These are phyloP conservation scores for Lycia hirtaria DNA, from an alignment of 2,888 invertebrate species.

Conservation along the genomic window DNA sequence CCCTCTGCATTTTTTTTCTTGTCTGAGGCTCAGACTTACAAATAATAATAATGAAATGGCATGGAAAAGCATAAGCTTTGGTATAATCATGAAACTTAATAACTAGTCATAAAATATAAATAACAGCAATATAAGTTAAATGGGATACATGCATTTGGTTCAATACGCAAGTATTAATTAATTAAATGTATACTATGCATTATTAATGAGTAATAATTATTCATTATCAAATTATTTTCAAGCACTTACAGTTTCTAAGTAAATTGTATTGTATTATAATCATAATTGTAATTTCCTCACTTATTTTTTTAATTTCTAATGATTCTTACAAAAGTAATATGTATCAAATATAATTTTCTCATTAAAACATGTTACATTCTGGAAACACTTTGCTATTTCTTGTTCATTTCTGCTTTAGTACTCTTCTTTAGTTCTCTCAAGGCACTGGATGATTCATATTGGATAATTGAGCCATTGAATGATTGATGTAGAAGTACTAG, in stretches of 20 bases:
- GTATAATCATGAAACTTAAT: conserved; percentile 30
- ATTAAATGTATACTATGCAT: conserved; percentile 1
- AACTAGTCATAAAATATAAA: neutral
- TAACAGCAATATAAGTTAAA: neutral
- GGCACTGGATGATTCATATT: conserved; percentile 41
- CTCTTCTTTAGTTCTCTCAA: conserved; percentile 38
- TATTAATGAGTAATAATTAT: neutral
- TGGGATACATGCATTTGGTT: neutral
- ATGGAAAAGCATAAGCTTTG: conserved; percentile 51
- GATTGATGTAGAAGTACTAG: too few relatives aligned
- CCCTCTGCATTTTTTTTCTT: too few relatives aligned
- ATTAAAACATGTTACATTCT: conserved; percentile 52
- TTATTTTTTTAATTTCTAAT: conserved; percentile 21
- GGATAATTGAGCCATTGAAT: conserved; percentile 24
- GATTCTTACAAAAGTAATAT: conserved; percentile 14
- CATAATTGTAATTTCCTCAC: conserved; percentile 6
- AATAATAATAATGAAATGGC: conserved; percentile 36
- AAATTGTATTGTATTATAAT: conserved; percentile 1
- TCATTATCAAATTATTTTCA: conserved; percentile 3
- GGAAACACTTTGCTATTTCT: conserved; percentile 45
- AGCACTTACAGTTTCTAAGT: conserved; percentile 22
- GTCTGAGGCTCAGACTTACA: conserved; percentile 30
- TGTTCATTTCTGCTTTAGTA: conserved; percentile 48
- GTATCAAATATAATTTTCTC: conserved; percentile 65
- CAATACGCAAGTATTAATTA: neutral